Percentiles rank a stretch among this genome's conserved stretches.
phyloP scores from a whole-genome alignment of 2,113 vertebrate species.

The Nothobranchius kuhntae region DNA sequence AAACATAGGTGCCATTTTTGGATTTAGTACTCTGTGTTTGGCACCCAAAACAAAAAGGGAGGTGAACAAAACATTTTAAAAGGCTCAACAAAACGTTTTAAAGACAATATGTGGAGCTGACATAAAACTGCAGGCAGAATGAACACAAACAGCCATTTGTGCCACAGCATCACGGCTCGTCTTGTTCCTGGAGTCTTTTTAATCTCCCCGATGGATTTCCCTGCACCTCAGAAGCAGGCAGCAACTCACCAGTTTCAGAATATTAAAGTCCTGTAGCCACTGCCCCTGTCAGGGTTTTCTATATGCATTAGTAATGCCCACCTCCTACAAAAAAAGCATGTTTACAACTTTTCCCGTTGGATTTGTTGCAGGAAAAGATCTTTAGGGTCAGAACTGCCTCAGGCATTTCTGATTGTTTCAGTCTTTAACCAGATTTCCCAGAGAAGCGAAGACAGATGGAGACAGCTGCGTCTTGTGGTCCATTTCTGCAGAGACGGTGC shows the following conservation, averaged over 20 bases:
- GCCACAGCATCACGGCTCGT: slow-evolving; percentile 3
- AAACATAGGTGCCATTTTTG: no score
- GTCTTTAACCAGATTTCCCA: slow-evolving; percentile 52
- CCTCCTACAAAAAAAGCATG: slow-evolving; percentile 53
- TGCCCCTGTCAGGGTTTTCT: slow-evolving; percentile 54
- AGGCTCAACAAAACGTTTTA: not conserved
- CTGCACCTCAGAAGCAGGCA: slow-evolving; percentile 11
- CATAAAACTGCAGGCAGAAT: not conserved
- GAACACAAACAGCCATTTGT: slow-evolving; percentile 10
- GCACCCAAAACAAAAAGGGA: no score
- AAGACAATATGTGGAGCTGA: accelerated
- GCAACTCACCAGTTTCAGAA: slow-evolving; percentile 24
- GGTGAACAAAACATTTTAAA: no score
- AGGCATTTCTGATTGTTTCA: slow-evolving; percentile 52
- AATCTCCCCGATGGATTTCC: not conserved
- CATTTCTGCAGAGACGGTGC: slow-evolving; percentile 58
- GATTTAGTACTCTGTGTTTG: no score
- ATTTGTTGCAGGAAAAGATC: slow-evolving; percentile 59
- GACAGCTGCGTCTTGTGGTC: slow-evolving; percentile 28
- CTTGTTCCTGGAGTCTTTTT: slow-evolving; percentile 3
- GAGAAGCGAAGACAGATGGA: slow-evolving; percentile 14
- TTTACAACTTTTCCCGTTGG: slow-evolving; percentile 51
- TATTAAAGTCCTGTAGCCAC: slow-evolving; percentile 49
- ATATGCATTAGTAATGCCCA: slow-evolving; percentile 74
- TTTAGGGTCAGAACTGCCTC: slow-evolving; percentile 47